Evolutionary conservation across 2,113 vertebrate genomes (phyloP).

Genomic region (Apaloderma vittatum): DNA sequence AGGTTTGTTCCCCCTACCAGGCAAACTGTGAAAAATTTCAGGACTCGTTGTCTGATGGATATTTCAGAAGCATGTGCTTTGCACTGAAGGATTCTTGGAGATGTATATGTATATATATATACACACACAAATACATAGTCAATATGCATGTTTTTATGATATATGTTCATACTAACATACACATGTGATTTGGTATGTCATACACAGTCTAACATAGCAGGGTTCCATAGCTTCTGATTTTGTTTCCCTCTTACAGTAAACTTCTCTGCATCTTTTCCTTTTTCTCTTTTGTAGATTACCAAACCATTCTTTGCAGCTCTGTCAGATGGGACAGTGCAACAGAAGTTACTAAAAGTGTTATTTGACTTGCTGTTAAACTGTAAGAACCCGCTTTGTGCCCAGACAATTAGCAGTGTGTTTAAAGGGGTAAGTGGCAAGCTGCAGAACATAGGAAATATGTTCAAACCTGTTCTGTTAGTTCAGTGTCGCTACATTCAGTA

Average conservation of each 20-base stretch:
- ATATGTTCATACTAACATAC: not conserved
- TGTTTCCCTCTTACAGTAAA: not conserved
- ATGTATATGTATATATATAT: not conserved
- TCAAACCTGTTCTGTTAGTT: not conserved
- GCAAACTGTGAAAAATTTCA: not conserved
- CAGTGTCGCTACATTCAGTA: not conserved
- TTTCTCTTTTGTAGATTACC: constrained; percentile 82
- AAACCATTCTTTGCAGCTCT: constrained; percentile 90
- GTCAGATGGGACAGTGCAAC: constrained; percentile 84
- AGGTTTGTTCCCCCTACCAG: not conserved
- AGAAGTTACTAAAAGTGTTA: constrained; percentile 86
- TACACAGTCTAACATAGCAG: not conserved
- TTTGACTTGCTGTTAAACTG: constrained; percentile 90
- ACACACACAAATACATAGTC: not conserved
- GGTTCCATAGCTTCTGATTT: not conserved
- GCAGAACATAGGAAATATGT: not conserved
- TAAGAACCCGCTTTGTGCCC: constrained; percentile 80
- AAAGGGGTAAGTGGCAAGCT: constrained; percentile 86
- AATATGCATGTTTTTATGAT: not conserved
- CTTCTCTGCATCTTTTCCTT: not conserved
- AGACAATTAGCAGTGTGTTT: constrained; percentile 87
- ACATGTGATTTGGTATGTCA: not conserved
- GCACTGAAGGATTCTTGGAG: not conserved
- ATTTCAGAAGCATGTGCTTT: not conserved
- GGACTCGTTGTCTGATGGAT: not conserved